phyloP scores from a whole-genome alignment of 2,888 invertebrate genomes.

The Leptinotarsa haldemani region DNA sequence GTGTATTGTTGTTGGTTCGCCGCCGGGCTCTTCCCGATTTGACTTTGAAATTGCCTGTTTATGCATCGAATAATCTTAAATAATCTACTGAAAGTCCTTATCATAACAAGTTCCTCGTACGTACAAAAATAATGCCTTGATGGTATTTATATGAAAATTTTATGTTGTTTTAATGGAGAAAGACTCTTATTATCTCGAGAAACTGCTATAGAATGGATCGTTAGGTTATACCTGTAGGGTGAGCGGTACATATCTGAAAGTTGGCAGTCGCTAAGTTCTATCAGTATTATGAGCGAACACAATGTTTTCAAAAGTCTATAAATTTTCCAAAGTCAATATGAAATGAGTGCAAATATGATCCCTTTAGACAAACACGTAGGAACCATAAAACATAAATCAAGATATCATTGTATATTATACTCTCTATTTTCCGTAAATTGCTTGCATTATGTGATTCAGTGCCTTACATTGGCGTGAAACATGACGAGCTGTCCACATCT shows the following conservation, averaged over 20 bases:
- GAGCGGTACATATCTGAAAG: conserved; percentile 5
- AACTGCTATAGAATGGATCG: conserved; percentile 4
- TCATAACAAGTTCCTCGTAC: conserved; percentile 37
- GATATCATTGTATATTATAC: no score
- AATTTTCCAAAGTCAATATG: not conserved
- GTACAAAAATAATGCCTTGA: conserved; percentile 35
- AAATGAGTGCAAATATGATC: not conserved
- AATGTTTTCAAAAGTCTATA: not conserved
- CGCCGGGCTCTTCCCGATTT: conserved; percentile 34
- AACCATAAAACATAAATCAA: no score
- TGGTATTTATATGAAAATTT: conserved; percentile 40
- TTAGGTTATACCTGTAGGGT: conserved; percentile 2
- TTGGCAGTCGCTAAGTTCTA: not conserved
- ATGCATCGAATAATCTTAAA: conserved; percentile 41
- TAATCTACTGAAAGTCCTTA: conserved; percentile 41
- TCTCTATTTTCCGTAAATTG: no score
- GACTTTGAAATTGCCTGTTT: conserved; percentile 44
- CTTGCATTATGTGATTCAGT: no score
- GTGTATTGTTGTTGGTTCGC: conserved; percentile 27
- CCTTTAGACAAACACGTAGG: not conserved
- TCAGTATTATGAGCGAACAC: not conserved
- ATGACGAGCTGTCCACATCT: no score
- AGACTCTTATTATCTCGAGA: conserved; percentile 34
- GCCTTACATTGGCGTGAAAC: no score
- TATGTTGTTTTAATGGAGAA: conserved; percentile 42